These are phyloP conservation scores for Atta colombica DNA, from an alignment of 1,140 invertebrate species.

Conservation along the genomic window DNA sequence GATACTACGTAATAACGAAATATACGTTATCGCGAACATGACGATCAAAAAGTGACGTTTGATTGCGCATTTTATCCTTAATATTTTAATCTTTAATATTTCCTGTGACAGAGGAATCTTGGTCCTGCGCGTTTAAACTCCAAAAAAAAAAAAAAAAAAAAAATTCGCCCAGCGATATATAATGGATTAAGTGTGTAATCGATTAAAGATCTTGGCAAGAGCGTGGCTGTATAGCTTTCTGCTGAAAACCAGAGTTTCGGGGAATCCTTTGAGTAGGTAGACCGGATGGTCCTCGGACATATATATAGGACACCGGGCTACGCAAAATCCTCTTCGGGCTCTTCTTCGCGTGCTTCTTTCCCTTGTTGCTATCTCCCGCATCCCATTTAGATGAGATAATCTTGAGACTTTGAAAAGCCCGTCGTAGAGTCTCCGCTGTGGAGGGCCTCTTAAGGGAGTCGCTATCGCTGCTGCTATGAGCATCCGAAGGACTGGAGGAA, in stretches of 20 bases:
- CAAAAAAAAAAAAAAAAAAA: too few relatives aligned
- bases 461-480: constrained; percentile 85
- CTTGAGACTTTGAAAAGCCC: constrained; percentile 90
- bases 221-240: constrained; percentile 71
- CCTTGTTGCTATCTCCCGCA: constrained; percentile 44
- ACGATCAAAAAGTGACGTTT: not conserved
- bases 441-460: constrained; percentile 87
- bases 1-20: not conserved
- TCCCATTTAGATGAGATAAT: constrained; percentile 87
- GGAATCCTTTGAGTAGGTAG: constrained; percentile 93
- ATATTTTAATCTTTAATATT: not conserved
- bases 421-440: constrained; percentile 89
- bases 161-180: not conserved
- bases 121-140: not conserved
- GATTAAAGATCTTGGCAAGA: constrained; percentile 76
- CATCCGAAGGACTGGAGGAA: constrained; percentile 81
- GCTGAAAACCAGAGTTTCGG: constrained; percentile 82
- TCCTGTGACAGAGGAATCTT: not conserved
- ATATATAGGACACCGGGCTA: constrained; percentile 92
- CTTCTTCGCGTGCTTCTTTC: constrained; percentile 85
- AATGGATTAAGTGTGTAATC: constrained; percentile 19
- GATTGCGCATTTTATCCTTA: constrained; percentile 1
- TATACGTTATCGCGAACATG: not conserved
- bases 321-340: constrained; percentile 91
- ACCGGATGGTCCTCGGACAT: constrained; percentile 92